Conservation (phyloP, 2,888 invertebrate genomes). For the Copidosoma aretas region DNA sequence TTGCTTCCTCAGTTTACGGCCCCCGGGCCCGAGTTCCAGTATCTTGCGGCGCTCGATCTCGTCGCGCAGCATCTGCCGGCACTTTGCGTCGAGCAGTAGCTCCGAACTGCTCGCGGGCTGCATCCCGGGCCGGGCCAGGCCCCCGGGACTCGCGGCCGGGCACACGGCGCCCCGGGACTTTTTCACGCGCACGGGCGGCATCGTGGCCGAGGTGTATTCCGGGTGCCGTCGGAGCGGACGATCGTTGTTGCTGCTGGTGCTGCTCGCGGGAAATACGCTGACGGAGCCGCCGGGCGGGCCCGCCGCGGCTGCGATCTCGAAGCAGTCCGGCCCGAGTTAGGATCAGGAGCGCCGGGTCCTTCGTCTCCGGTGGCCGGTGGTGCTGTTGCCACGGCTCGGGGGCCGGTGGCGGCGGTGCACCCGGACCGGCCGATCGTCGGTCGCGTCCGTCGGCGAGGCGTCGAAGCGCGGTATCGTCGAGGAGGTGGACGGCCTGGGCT, state of each 20-base stretch:
- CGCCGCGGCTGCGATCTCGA: conserved; percentile 18
- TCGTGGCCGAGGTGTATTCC: not conserved
- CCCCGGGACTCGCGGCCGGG: conserved; percentile 8
- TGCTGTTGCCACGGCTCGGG: not conserved
- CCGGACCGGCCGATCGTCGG: not conserved
- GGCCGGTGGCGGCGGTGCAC: not conserved
- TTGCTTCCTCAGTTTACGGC: conserved; percentile 58
- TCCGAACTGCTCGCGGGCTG: conserved; percentile 77
- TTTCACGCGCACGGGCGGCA: not conserved
- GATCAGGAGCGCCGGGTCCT: conserved; percentile 34
- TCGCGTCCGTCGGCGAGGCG: not conserved
- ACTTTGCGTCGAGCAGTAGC: conserved; percentile 78
- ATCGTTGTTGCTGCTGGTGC: conserved; percentile 5
- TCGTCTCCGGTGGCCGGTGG: not conserved
- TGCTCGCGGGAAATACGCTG: too few species aligned
- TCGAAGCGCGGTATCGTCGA: not conserved
- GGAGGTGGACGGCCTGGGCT: conserved; percentile 1
- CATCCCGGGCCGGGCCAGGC: conserved; percentile 61
- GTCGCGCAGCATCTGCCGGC: conserved; percentile 54
- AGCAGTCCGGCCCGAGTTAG: conserved; percentile 35
- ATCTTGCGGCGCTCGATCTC: conserved; percentile 60
- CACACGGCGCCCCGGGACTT: not conserved
- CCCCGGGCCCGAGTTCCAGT: conserved; percentile 61
- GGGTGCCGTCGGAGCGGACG: conserved; percentile 2
- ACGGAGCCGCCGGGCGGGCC: too few species aligned